A percentile compares a stretch with the other conserved stretches of the same genome.
phyloP scores from a whole-genome alignment of 2,888 invertebrate genomes.

The Phortica magna region DNA sequence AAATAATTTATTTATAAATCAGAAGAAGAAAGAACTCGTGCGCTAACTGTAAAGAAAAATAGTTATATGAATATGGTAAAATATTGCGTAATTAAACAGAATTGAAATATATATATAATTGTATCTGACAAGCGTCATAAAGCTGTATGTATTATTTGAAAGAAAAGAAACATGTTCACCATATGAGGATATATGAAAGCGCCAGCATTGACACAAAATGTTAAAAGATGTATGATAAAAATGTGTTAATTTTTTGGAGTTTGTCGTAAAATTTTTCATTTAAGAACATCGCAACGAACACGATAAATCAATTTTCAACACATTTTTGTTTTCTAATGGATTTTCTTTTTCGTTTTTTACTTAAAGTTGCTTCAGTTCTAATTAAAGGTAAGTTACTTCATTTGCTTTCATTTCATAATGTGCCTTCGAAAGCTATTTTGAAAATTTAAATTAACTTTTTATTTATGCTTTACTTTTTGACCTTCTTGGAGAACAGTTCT shows the following conservation, averaged over 20 bases:
- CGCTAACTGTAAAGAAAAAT: constrained; percentile 39
- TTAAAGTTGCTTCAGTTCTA: constrained; percentile 9
- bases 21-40: constrained; percentile 37
- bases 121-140: constrained; percentile 16
- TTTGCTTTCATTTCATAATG: constrained; percentile 13
- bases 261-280: not conserved
- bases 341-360: not conserved
- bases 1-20: constrained; percentile 34
- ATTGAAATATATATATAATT: constrained; percentile 26
- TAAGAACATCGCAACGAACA: constrained; percentile 1
- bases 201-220: too few relatives aligned
- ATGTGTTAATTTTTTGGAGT: not conserved
- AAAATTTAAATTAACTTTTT: not conserved
- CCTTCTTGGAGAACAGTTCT: too few relatives aligned
- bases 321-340: not conserved
- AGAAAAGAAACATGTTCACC: not conserved
- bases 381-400: not conserved
- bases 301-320: not conserved
- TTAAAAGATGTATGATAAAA: not conserved
- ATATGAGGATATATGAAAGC: not conserved
- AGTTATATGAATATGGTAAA: constrained; percentile 41
- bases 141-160: not conserved
- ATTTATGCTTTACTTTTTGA: too few relatives aligned
- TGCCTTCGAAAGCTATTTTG: constrained; percentile 25
- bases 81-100: constrained; percentile 24